Evolutionary conservation across 2,797 vertebrate genomes (phyloP).

Genomic region (Syncerus caffer): DNA sequence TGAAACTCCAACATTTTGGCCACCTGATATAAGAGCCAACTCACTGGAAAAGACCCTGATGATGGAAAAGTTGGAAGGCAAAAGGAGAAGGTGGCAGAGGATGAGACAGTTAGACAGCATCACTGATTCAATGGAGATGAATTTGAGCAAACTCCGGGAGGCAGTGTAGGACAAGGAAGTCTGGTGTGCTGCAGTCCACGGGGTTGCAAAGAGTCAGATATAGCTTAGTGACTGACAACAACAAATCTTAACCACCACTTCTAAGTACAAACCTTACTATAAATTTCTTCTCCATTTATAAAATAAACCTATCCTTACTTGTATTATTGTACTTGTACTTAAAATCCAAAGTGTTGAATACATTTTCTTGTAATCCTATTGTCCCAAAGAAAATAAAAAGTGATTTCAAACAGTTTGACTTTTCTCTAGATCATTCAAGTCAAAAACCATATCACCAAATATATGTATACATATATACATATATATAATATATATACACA

Average conservation of each 20-base stretch:
- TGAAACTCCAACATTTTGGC: too few species aligned
- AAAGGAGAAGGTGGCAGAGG: too few species aligned
- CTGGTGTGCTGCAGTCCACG: too few species aligned
- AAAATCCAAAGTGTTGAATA: neutral
- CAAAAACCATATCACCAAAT: neutral
- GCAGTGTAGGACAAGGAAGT: too few species aligned
- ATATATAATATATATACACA: neutral
- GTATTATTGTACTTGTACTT: neutral
- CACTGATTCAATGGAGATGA: too few species aligned
- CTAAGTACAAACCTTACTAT: slow-evolving; percentile 5
- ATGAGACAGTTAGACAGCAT: too few species aligned
- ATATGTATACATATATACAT: neutral
- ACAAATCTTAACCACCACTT: neutral
- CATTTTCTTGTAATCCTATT: neutral
- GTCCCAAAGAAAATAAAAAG: slow-evolving; percentile 12
- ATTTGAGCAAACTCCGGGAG: too few species aligned
- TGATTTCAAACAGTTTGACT: slow-evolving; percentile 11
- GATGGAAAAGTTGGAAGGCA: too few species aligned
- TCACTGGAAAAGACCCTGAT: too few species aligned
- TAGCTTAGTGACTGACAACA: too few species aligned
- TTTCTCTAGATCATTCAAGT: neutral
- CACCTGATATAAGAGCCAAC: too few species aligned
- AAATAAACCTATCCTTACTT: slow-evolving; percentile 29
- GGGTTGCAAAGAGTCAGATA: too few species aligned
- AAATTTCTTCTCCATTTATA: neutral